Conservation (phyloP, 2,888 invertebrate species). For the Nemurella pictetii region DNA sequence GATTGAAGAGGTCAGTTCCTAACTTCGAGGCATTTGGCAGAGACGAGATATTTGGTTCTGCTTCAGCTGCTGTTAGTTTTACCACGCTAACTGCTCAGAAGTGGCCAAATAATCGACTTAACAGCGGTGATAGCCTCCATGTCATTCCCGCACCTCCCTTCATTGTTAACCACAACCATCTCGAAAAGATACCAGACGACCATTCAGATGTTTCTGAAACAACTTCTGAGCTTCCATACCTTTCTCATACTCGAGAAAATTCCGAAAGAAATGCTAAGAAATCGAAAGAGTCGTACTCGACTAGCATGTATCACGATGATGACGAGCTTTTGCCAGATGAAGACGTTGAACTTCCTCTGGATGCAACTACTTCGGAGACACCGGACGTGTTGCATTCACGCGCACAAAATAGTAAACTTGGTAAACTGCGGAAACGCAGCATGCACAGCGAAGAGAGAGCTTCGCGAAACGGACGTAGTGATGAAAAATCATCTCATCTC, state of each 20-base stretch:
- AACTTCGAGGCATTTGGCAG: slow-evolving; percentile 27
- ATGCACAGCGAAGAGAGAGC: neutral
- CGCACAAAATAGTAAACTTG: neutral
- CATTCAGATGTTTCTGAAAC: slow-evolving; percentile 30
- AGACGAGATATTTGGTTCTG: slow-evolving; percentile 13
- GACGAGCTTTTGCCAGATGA: neutral
- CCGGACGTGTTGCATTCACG: neutral
- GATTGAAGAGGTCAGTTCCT: slow-evolving; percentile 60
- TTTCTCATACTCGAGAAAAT: neutral
- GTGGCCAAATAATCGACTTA: slow-evolving; percentile 34
- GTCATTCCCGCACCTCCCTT: slow-evolving; percentile 41
- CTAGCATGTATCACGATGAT: neutral
- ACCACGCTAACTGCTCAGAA: slow-evolving; percentile 39
- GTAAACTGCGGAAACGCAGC: neutral
- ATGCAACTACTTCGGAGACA: neutral
- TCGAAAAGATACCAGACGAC: slow-evolving; percentile 39
- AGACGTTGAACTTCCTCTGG: neutral
- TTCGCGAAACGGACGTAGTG: too few species aligned
- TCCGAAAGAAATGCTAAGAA: neutral
- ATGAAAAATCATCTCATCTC: too few species aligned
- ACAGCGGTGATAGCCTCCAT: slow-evolving; percentile 35
- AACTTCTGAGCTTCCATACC: slow-evolving; percentile 16
- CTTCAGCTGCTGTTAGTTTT: slow-evolving; percentile 40
- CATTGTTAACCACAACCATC: slow-evolving; percentile 41
- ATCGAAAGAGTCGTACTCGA: slow-evolving; percentile 2